These are phyloP conservation scores for Cephus cinctus DNA, from an alignment of 1,140 invertebrate species.

Conservation along the genomic window DNA sequence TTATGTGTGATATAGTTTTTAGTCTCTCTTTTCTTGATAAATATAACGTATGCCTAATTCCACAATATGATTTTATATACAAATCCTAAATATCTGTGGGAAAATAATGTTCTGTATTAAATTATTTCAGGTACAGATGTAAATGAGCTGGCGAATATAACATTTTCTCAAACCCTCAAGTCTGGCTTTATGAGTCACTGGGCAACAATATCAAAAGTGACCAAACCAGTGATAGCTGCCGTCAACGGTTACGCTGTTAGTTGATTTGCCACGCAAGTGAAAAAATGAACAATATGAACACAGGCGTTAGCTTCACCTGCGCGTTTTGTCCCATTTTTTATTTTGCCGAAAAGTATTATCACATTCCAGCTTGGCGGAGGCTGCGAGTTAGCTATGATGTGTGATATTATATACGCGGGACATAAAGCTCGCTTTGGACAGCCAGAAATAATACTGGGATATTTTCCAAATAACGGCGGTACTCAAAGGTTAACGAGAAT, in stretches of 20 bases:
- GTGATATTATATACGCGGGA: conserved; percentile 98
- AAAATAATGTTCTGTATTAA: too few species aligned
- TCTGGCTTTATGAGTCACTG: conserved; percentile 79
- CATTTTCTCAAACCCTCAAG: conserved; percentile 71
- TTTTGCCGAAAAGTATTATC: conserved; percentile 8
- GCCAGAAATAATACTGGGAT: conserved; percentile 95
- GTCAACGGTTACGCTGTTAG: conserved; percentile 98
- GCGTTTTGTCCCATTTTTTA: conserved; percentile 59
- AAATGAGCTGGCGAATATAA: conserved; percentile 90
- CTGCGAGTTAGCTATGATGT: conserved; percentile 98
- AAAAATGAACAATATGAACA: too few species aligned
- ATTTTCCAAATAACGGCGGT: conserved; percentile 96
- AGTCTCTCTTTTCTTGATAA: too few species aligned
- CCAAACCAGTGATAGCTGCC: conserved; percentile 96
- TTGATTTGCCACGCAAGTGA: too few species aligned
- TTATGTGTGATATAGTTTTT: too few species aligned
- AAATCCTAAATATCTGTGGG: too few species aligned
- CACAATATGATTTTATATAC: too few species aligned
- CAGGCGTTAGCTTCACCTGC: too few species aligned
- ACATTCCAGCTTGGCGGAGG: conserved; percentile 84
- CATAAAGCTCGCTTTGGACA: conserved; percentile 98
- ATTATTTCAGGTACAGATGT: conserved; percentile 86
- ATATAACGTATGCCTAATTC: too few species aligned
- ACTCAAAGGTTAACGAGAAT: conserved; percentile 88
- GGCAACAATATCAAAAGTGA: conserved; percentile 71